Base-by-base conservation (phyloP, 2,888 invertebrate species). In the Leptinotarsa juncta region DNA sequence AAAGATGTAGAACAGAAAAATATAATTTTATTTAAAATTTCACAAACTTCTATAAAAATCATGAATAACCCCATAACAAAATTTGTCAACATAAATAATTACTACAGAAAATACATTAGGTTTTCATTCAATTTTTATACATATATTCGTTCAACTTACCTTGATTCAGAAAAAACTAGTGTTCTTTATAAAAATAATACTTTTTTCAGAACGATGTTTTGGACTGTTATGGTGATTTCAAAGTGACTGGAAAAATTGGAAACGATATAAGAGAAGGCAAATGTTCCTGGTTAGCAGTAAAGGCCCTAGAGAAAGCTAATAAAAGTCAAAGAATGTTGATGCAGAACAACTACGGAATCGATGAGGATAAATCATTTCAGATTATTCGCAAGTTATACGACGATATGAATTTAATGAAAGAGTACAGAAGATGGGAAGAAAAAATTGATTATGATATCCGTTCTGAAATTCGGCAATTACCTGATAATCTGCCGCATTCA, bases 211-310 rank as follows among this genome's bases (percentile, higher is more conserved):
- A 97, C 86, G 96, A 97, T 86, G 96, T 93, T 88, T 89, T 96
- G 48, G 97, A 98, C 86, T 96, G 96, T 85, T 98, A 94, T 86
- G 97, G 97, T 1, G 5, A 26, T 42, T 16, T 32, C 0, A 93
- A 97, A 86, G 92, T 94, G 2, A 97, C 94, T 0, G 98, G 98
- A 12, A 99, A 98, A 89, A 89, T 92, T 53, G 96, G 65, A 5
- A 48, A 15, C 14, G 62, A 65, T 32, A 70, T 65, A 14, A 32
- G 16, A 62, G 66, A 55, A 18, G 71, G 71, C 2, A 71, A 42
- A 71, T 71, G 65, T 66, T 42, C 50, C 3, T 71, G 71, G 71
- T 32, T 53, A 18, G 65, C 51, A 18, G 20, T 66, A 1, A 55
- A 53, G 4, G 65, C 65, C 15, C 20, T 71, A 14, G 53, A 71